Evolutionary conservation across 2,113 vertebrate species (phyloP).

Genomic region (Orycteropus afer): DNA sequence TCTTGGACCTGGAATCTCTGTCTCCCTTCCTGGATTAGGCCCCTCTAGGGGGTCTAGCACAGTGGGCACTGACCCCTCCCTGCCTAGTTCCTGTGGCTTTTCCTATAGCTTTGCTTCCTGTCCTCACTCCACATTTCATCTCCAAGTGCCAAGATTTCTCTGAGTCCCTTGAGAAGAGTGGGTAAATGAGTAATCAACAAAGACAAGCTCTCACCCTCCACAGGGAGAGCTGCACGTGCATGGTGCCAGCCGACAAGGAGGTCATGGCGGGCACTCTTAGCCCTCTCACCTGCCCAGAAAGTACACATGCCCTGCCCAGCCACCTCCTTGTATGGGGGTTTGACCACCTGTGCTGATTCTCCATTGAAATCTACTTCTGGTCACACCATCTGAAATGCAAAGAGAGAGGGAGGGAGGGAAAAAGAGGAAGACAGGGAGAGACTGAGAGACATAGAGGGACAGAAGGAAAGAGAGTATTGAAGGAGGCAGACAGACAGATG

Average conservation of each 20-base stretch:
- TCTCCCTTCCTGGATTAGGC: background rate
- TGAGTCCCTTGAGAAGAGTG: background rate
- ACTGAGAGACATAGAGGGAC: background rate
- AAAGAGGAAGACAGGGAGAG: background rate
- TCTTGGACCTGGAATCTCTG: rapidly evolving
- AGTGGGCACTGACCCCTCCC: background rate
- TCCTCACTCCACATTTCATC: rapidly evolving
- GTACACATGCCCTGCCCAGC: background rate
- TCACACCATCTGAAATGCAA: background rate
- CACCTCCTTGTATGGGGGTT: rapidly evolving
- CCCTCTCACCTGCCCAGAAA: background rate
- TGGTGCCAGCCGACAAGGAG: background rate
- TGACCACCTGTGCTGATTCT: background rate
- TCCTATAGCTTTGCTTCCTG: background rate
- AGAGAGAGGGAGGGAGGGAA: background rate
- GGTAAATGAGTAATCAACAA: background rate
- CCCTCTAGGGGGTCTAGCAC: background rate
- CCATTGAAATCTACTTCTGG: background rate
- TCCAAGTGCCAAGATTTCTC: rapidly evolving
- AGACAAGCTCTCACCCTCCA: background rate
- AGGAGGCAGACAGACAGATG: background rate
- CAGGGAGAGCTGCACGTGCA: background rate
- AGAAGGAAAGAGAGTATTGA: background rate
- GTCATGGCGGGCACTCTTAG: rapidly evolving
- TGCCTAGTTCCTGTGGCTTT: background rate